phyloP scores from a whole-genome alignment of 2,113 vertebrate genomes.

The Larimichthys polyactis region DNA sequence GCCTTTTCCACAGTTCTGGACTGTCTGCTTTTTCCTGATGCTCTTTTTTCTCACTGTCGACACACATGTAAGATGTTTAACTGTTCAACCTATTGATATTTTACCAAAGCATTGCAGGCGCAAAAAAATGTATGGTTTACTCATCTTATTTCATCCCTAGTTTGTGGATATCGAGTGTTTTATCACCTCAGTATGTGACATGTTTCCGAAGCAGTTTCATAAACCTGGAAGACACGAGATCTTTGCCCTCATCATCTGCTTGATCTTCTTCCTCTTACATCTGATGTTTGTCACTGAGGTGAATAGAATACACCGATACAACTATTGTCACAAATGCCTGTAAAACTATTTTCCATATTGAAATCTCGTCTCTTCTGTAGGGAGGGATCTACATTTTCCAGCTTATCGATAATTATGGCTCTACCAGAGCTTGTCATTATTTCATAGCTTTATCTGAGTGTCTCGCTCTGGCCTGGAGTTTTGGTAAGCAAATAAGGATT shows the following conservation, averaged over 20 bases:
- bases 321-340: neutral
- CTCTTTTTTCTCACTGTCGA: constrained; percentile 74
- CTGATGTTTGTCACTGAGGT: constrained; percentile 68
- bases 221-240: constrained; percentile 31
- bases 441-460: constrained; percentile 58
- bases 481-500: constrained; percentile 49
- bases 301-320: neutral
- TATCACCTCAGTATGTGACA: constrained; percentile 41
- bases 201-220: constrained; percentile 45
- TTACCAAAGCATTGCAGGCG: no score
- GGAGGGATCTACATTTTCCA: constrained; percentile 77
- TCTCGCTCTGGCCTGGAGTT: constrained; percentile 67
- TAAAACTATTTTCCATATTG: no score
- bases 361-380: constrained; percentile 30
- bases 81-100: no score
- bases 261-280: constrained; percentile 36
- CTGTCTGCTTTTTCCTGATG: constrained; percentile 78
- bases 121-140: no score
- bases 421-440: constrained; percentile 58
- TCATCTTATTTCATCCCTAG: constrained; percentile 21
- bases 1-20: constrained; percentile 79
- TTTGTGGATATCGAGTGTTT: constrained; percentile 73
- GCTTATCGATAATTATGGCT: constrained; percentile 70
- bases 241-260: constrained; percentile 54
- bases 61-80: constrained; percentile 55